A percentile compares a stretch with the other conserved stretches of the same genome.
Evolutionary conservation across 2,113 vertebrate species (phyloP).

Genomic region (Otocyon megalotis): DNA sequence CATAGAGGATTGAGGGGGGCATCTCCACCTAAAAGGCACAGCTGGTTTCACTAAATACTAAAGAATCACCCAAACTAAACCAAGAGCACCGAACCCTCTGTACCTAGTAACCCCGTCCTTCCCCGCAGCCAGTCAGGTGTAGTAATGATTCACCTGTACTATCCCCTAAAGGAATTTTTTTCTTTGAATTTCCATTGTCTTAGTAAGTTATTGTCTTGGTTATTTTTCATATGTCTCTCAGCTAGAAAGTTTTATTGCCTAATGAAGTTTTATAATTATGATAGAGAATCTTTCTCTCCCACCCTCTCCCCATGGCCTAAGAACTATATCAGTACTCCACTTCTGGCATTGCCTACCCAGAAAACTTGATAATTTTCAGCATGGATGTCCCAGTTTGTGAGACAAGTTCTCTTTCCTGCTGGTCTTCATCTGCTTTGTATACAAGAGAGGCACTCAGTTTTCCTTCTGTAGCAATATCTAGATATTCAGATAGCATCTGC

Average conservation of each 20-base stretch:
- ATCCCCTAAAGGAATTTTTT: not conserved
- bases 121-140: rapidly evolving
- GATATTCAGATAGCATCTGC: not conserved
- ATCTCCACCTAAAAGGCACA: not conserved
- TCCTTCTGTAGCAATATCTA: not conserved
- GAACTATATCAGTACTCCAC: not conserved
- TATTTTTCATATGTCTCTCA: slow-evolving; percentile 48
- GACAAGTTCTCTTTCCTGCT: not conserved
- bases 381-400: not conserved
- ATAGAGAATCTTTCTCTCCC: not conserved
- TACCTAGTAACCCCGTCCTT: no score
- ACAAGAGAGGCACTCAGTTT: not conserved
- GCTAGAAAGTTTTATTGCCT: slow-evolving; percentile 57
- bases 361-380: not conserved
- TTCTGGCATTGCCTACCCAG: not conserved
- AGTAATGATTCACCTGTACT: not conserved
- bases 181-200: not conserved
- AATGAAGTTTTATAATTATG: not conserved
- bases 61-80: not conserved
- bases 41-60: not conserved
- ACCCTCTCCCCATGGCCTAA: not conserved
- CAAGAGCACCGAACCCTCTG: not conserved
- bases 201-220: not conserved
- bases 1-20: not conserved
- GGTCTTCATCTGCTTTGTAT: not conserved